Conservation (phyloP, 2,113 vertebrate species). For the Pterocles orientalis region DNA sequence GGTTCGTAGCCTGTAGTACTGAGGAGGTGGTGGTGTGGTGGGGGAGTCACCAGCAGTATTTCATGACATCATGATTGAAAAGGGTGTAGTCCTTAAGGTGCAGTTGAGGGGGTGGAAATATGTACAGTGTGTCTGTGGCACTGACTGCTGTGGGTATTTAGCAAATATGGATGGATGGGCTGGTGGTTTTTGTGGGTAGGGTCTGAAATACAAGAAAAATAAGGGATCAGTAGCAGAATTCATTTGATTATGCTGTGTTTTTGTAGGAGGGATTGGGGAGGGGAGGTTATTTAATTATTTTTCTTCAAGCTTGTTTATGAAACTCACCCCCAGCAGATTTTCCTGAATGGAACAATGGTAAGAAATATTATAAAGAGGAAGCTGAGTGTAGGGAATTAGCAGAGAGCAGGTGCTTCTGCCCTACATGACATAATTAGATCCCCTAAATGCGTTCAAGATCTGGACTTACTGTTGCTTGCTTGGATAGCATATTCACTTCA, state of each 20-base stretch:
- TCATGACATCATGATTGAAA: constrained; percentile 79
- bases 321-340: constrained; percentile 40
- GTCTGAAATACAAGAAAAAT: constrained; percentile 49
- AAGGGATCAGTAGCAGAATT: constrained; percentile 27
- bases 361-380: constrained; percentile 66
- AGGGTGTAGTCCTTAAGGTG: constrained; percentile 77
- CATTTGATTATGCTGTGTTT: constrained; percentile 39
- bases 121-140: constrained; percentile 41
- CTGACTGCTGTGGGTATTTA: constrained; percentile 40
- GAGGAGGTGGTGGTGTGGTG: constrained; percentile 40
- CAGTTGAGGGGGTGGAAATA: constrained; percentile 50
- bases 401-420: constrained; percentile 71
- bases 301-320: constrained; percentile 62
- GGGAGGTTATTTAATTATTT: constrained; percentile 59
- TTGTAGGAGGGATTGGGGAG: constrained; percentile 37
- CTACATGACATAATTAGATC: constrained; percentile 72
- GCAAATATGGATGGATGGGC: constrained; percentile 55
- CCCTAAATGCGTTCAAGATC: constrained; percentile 50
- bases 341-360: constrained; percentile 69
- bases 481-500: constrained; percentile 56
- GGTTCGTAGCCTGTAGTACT: constrained; percentile 42
- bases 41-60: constrained; percentile 71
- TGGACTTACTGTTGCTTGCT: constrained; percentile 67
- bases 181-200: constrained; percentile 22
- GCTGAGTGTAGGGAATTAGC: constrained; percentile 45